Conservation (phyloP, 2,888 invertebrate genomes). For the Catonia carolina region DNA sequence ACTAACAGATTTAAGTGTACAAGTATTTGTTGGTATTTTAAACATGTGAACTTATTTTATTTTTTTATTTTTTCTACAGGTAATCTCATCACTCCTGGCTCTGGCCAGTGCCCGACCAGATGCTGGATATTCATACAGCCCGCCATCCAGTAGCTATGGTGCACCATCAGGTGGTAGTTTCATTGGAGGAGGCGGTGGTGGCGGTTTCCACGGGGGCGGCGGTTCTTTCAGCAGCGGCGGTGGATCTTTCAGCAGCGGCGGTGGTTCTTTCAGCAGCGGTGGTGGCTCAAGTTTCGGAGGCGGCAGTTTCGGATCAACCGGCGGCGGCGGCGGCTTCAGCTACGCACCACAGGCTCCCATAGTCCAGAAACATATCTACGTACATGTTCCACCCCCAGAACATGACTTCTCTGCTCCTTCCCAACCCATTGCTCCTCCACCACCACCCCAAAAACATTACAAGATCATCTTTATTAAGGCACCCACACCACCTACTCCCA, state of each 20-base stretch:
- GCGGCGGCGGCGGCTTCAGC: slow-evolving; percentile 46
- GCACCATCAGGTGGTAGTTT: slow-evolving; percentile 27
- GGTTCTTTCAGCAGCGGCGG: slow-evolving; percentile 27
- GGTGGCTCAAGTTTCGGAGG: slow-evolving; percentile 31
- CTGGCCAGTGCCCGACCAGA: slow-evolving; percentile 37
- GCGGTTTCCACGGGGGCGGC: slow-evolving; percentile 28
- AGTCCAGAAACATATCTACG: slow-evolving; percentile 82
- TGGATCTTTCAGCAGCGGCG: slow-evolving; percentile 23
- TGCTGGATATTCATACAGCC: slow-evolving; percentile 36
- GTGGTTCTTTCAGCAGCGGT: slow-evolving; percentile 26
- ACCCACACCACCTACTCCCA: slow-evolving; percentile 73
- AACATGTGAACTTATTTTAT: too few species aligned
- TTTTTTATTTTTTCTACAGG: too few species aligned
- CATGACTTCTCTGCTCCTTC: slow-evolving; percentile 59
- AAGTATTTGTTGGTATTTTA: too few species aligned
- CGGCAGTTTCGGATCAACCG: slow-evolving; percentile 44
- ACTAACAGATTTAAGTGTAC: too few species aligned
- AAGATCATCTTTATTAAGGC: slow-evolving; percentile 92
- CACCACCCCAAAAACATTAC: slow-evolving; percentile 79
- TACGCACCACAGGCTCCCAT: slow-evolving; percentile 49
- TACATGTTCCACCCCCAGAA: slow-evolving; percentile 84
- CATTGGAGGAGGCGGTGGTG: slow-evolving; percentile 25
- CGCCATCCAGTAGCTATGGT: slow-evolving; percentile 34
- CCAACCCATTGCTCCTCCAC: slow-evolving; percentile 57
- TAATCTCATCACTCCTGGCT: slow-evolving; percentile 35